Conservation (phyloP, 1,140 invertebrate genomes). For the Caenorhabditis brenneri region DNA sequence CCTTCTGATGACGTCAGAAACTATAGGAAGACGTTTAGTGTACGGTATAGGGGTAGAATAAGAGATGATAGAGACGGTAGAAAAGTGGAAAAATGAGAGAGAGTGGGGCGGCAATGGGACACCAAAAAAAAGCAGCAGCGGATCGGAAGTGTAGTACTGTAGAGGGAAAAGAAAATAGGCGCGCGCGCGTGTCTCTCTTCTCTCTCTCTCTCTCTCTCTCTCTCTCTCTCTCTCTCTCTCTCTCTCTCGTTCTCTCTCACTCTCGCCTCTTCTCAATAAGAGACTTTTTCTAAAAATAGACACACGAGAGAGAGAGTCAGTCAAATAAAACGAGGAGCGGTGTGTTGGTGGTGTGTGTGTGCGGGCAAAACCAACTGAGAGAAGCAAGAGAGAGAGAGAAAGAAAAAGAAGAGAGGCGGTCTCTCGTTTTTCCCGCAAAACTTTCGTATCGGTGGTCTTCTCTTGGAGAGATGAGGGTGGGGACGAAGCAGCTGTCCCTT, state of each 20-base stretch:
- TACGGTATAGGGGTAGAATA: neutral
- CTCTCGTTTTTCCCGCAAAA: no score
- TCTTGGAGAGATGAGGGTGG: no score
- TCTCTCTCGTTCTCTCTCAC: no score
- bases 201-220: no score
- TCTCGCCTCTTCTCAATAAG: no score
- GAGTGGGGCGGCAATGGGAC: no score
- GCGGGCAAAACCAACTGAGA: no score
- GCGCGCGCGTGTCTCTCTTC: no score
- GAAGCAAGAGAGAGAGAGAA: neutral
- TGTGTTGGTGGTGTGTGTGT: neutral
- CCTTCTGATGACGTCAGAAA: neutral
- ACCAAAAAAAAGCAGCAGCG: neutral
- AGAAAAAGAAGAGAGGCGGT: neutral
- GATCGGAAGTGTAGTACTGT: no score
- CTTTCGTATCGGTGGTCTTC: no score
- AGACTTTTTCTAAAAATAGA: slow-evolving; percentile 9
- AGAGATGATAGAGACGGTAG: neutral
- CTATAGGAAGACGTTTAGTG: neutral
- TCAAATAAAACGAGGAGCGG: neutral
- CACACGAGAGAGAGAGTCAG: neutral
- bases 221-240: no score
- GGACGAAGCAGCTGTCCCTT: no score
- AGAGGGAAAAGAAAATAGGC: neutral
- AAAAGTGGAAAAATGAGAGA: neutral